Base-by-base conservation (phyloP, 2,797 vertebrate species). In the Melanotaenia boesemani region DNA sequence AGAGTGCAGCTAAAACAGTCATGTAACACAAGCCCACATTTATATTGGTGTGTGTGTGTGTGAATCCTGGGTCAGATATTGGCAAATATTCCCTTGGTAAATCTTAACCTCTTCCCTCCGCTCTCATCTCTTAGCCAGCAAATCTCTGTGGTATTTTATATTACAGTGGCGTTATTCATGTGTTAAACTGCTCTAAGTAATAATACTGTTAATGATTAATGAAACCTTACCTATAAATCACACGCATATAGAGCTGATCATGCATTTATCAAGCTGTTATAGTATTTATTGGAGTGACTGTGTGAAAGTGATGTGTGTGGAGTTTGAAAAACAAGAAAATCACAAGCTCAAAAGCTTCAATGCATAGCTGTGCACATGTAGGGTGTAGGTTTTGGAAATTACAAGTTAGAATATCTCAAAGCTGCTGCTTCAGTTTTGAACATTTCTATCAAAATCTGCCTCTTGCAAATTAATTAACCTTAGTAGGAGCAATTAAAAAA, bases 1-100 rank as follows among this genome's bases (percentile, higher is more conserved):
- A 61, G 76, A 71, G 84, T 52, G 10, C 57, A 16, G 66, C 89
- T 87, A 75, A 87, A 84, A 88, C 77, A 82, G 63, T 83, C 77
- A 5, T 84, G 89, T 88, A 90, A 90, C 89, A 89, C 83, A 88
- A 91, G 79, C 86, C 86, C 74, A 78, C 86, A 79, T 78, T 78
- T 88, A 72, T 86, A 72, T 70, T 39, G 15, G 44, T 63, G 61
- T 66, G 76, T 63, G 76, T 63, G 82, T 77, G 69, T 66, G 74
- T 22, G 77, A 77, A 72, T 74, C 65, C 76, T 22, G 68, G 76
- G 83, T 87, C 84, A 85, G 79, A 89, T 84, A 88, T 65, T 90
- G 88, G 86, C 88, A 85, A 88, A 85, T 48, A 48, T 74, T 80
- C 78, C 81, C 81, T 85, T 30, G 76, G 89, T 87, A 89, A 86